Base-by-base conservation (phyloP, 2,888 invertebrate genomes). In the Linnaemya vulpina region DNA sequence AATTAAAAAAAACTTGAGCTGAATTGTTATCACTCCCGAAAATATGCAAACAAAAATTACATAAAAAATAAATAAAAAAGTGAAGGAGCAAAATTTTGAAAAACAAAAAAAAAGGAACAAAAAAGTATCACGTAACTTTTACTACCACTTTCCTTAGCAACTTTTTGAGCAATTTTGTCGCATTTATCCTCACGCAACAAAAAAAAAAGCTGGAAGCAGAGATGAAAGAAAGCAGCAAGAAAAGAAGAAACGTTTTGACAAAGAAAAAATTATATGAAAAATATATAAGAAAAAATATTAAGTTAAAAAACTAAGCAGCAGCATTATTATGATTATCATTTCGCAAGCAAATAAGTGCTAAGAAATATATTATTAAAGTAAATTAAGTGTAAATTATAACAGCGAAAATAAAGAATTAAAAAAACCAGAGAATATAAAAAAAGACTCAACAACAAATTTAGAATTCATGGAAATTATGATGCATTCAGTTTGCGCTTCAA, bases 321-420 rank as follows among this genome's bases (percentile, higher is more conserved):
- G 62, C 43, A 35, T 79, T 65, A 53, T 78, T 65, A 35, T 79
- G 55, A 53, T 78, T 65, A 43, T 65, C 53, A n/a, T 43, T 25
- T 30, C 22, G 73, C 8, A 67, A 77, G 58, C 71, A 79, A 65
- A 55, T 38, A 46, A 79, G 46, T 65, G 13, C 46, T 8, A 71
- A 43, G 53, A 35, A 77, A 77, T 51, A 63, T 13, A 71, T n/a
- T 67, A 71, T 77, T 30, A 65, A 58, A 71, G 49, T 60, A 67
- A 83, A 83, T 83, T 76, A 83, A 77, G 77, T 83, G 82, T 71
- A 77, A 83, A 77, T 73, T 71, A 51, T 77, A 55, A n/a, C 9
- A 43, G 5, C 30, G 5, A 30, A 43, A 49, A 5, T 35, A 40
- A 40, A 35, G 71, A 55, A 43, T 55, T 9, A 8, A n/a, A 17